Base-by-base conservation (phyloP, 2,888 invertebrate species). In the Drosophila nigricruria region DNA sequence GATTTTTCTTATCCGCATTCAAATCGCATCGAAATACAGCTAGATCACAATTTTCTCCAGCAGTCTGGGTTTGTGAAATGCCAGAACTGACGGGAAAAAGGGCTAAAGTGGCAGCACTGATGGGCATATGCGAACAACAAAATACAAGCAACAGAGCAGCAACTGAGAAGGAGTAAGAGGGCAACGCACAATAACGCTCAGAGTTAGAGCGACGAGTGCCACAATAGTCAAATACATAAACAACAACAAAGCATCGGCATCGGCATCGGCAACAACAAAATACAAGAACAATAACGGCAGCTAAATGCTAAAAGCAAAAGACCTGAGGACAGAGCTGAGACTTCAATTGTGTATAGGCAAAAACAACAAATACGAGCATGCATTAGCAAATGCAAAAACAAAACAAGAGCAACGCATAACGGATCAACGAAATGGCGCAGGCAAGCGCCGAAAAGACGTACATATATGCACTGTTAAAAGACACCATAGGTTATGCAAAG, bases 381-480 rank as follows among this genome's bases (percentile, higher is more conserved):
- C 34, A 52, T 10, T 23, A 34, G 38, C 27, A 40, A 36, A 36
- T 36, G 23, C 27, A 40, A 40, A 12, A 30, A 36, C 12, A 36
- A 36, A n/a, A 36, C n/a, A 16, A 56, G 6, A 42, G 30, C 56
- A 56, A 10, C 3, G 30, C 42, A 42, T 32, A 56, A 42, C 53
- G 53, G 53, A 53, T 53, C 38, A 53, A 27, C 5, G 8, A 38
- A 38, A 27, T 14, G 38, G 25, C 18, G 25, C 8, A 18, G 1
- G 12, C 18, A 18, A 49, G 12, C 12, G 30, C 10, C 5, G 27
- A 27, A 27, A 47, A n/a, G n/a, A 47, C 12, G 12, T 9, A 42
- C 10, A 3, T 42, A n/a, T n/a, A n/a, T n/a, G n/a, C n/a, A n/a
- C n/a, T n/a, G n/a, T n/a, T n/a, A n/a, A n/a, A n/a, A n/a, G n/a